Evolutionary conservation across 2,888 invertebrate species (phyloP).

Genomic region (Eristalis tenax): DNA sequence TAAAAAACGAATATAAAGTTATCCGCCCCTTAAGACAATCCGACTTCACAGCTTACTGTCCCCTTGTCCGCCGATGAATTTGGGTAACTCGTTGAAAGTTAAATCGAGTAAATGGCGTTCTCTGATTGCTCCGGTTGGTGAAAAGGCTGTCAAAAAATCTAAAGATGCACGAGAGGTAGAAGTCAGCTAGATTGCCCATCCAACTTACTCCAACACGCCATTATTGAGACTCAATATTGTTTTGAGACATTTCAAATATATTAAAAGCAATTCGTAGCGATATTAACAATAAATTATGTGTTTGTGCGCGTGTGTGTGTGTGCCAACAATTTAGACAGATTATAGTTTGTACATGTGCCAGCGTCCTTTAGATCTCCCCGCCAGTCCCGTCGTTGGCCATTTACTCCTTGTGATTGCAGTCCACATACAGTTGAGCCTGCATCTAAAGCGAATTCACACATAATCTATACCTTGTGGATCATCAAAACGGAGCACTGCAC

Average conservation of each 20-base stretch:
- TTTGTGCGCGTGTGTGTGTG: neutral
- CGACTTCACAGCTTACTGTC: no score
- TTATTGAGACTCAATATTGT: neutral
- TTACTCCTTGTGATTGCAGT: conserved; percentile 78
- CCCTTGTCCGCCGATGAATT: no score
- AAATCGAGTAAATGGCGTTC: no score
- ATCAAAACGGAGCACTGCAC: neutral
- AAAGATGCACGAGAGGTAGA: no score
- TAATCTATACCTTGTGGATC: neutral
- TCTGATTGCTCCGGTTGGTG: no score
- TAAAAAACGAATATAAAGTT: no score
- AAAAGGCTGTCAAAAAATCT: no score
- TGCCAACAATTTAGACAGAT: conserved; percentile 44
- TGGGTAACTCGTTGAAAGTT: no score
- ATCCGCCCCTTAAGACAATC: no score
- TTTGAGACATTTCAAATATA: conserved; percentile 4
- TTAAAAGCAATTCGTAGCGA: conserved; percentile 1
- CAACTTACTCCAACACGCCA: neutral
- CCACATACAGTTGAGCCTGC: conserved; percentile 77
- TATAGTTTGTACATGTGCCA: conserved; percentile 10
- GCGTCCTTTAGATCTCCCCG: neutral
- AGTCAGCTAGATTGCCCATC: no score
- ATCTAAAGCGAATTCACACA: conserved; percentile 65
- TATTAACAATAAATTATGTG: neutral
- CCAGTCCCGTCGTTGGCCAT: neutral